Evolutionary conservation across 2,113 vertebrate species (phyloP), one percentile per base, ranked within the genome.

Genomic region (Cisticola juncidis): DNA sequence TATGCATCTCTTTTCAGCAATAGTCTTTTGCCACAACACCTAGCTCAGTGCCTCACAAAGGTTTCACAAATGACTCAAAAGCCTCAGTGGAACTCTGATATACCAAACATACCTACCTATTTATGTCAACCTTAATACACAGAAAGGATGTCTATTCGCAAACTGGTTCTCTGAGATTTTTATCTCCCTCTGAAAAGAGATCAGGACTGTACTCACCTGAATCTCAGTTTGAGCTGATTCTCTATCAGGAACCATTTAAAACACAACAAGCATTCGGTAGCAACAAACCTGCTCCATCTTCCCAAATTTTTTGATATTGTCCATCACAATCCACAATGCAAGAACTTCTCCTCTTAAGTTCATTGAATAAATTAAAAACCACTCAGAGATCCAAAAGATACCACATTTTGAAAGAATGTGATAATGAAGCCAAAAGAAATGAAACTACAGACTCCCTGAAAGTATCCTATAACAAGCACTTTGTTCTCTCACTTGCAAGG

Each of bases 11-110:
- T 89, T 68, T 65, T 81, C 35, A 58, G 56, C 50, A 77, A 71
- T 3, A 35, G 16, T 5, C 33, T 81, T 83, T 65, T 58, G 20
- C 21, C 23, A 66, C 9, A 73, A 57, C 25, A 42, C 10, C 38
- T 42, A 40, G 8, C 47, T 62, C 60, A 45, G 1, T 22, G 25
- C 33, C 42, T 11, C 56, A 25, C 53, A 65, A 8, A 88, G 33
- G 31, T 45, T 36, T 51, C 25, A 45, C 9, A 61, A 90, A 57
- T 0, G 0, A 17, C 12, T 58, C 51, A 44, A 80, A 80, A 78
- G 5, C 12, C 70, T 54, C 51, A 62, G 0, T 9, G 10, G 24
- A 77, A 53, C 25, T 25, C 40, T 0, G 2, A 9, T 26, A 26
- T 12, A 33, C 13, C 20, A 60, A 88, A 36, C 11, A 25, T 10